Percentiles rank a stretch among this genome's conserved stretches.
Conservation (phyloP, 2,797 vertebrate species). For the Mionectes olivaceus region DNA sequence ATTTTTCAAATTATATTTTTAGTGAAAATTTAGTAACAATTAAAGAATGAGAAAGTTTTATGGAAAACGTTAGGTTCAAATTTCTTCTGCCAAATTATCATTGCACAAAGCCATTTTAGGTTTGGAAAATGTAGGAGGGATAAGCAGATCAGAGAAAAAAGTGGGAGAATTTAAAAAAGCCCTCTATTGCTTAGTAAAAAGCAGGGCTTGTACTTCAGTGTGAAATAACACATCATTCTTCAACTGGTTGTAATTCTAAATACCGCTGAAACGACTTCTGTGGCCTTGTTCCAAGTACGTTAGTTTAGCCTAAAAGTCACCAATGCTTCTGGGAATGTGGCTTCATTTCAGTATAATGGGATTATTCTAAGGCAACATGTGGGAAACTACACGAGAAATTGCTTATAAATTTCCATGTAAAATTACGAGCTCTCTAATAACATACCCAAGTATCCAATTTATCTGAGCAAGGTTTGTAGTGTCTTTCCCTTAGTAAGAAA, state of each 20-base stretch:
- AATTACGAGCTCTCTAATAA: background rate
- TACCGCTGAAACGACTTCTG: background rate
- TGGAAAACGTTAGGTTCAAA: background rate
- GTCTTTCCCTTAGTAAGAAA: background rate
- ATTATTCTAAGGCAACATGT: slow-evolving; percentile 7
- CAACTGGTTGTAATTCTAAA: background rate
- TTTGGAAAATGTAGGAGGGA: background rate
- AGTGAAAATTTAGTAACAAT: background rate
- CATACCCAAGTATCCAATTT: background rate
- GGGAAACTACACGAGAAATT: background rate
- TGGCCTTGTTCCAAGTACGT: slow-evolving; percentile 7
- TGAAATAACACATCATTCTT: background rate
- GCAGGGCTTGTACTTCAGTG: background rate
- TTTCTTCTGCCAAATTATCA: background rate
- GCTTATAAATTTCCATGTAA: background rate
- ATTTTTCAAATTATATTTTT: background rate
- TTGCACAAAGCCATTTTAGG: background rate
- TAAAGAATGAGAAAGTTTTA: background rate
- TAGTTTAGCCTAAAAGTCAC: slow-evolving; percentile 20
- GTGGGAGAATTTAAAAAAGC: background rate
- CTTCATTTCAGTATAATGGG: slow-evolving; percentile 11
- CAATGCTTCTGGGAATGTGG: background rate
- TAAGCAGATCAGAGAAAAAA: background rate
- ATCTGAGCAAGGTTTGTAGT: background rate
- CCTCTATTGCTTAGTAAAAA: background rate